A percentile compares a stretch with the other conserved stretches of the same genome.
phyloP scores from a whole-genome alignment of 2,113 vertebrate genomes.

The Lontra canadensis region DNA sequence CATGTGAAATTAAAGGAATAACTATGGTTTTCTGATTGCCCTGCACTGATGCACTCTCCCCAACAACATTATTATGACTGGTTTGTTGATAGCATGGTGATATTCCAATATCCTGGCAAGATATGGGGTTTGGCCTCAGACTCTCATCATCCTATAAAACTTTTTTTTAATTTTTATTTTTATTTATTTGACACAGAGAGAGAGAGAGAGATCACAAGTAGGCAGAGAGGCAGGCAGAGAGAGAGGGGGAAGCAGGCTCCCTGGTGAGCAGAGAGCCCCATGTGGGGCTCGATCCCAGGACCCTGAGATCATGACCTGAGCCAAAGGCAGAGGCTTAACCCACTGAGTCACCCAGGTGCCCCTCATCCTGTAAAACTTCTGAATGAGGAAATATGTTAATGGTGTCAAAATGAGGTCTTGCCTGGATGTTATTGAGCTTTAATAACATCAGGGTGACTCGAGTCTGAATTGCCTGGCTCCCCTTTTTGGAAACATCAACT shows the following conservation, averaged over 20 bases:
- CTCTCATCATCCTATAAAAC: too few relatives aligned
- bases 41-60: neutral
- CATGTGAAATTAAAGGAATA: neutral
- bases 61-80: neutral
- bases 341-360: too few relatives aligned
- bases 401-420: neutral
- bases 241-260: too few relatives aligned
- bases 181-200: too few relatives aligned
- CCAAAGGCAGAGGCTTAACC: too few relatives aligned
- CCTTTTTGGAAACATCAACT: neutral
- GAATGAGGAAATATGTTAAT: neutral
- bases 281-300: too few relatives aligned
- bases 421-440: neutral
- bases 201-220: too few relatives aligned
- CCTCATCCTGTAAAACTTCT: neutral
- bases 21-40: neutral
- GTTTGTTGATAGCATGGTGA: neutral
- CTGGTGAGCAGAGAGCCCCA: too few relatives aligned
- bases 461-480: too few relatives aligned
- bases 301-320: too few relatives aligned
- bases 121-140: neutral
- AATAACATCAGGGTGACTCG: neutral
- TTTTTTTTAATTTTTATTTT: too few relatives aligned
- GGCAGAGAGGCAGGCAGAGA: too few relatives aligned
- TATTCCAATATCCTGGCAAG: neutral